Evolutionary conservation across 2,888 invertebrate species (phyloP), one percentile per base, ranked within the genome.

Genomic region (Chalcosyrphus nemorum): DNA sequence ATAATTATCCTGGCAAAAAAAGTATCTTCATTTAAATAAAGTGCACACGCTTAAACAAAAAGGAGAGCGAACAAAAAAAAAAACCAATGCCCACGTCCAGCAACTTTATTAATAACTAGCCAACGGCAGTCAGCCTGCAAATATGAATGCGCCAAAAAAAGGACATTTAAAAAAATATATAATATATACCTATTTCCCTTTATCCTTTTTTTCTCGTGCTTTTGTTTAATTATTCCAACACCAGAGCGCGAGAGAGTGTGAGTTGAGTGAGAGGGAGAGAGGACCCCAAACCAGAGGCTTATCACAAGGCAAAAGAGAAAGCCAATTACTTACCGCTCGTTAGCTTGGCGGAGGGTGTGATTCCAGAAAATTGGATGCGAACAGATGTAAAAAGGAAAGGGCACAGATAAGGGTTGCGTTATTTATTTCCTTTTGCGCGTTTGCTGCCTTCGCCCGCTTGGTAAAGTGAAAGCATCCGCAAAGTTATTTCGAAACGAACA

Each of bases 251-350:
- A 11, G 24, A 13, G 9, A n/a, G n/a, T 17, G 35, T 2, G n/a
- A n/a, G n/a, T n/a, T n/a, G n/a, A n/a, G n/a, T n/a, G n/a, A n/a
- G n/a, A n/a, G n/a, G n/a, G n/a, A n/a, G n/a, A n/a, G n/a, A n/a
- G n/a, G n/a, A n/a, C n/a, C n/a, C n/a, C n/a, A n/a, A n/a, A n/a
- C n/a, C n/a, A n/a, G n/a, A n/a, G n/a, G 11, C 45, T 35, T 61
- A 54, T 47, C 27, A 47, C 19, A 47, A n/a, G 21, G 45, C 7
- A 38, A 50, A n/a, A 32, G 57, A 50, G 24, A 68, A 38, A 75
- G 66, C 61, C 56, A 68, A 81, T 81, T 81, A 81, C 68, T 81
- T 56, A 35, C 57, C 68, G 75, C 75, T 56, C 56, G 61, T 63
- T 52, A 56, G 56, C 29, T 32, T 47, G 21, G 54, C 47, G 32